Base-by-base conservation (phyloP, 2,888 invertebrate species). In the Lysandra bellargus region DNA sequence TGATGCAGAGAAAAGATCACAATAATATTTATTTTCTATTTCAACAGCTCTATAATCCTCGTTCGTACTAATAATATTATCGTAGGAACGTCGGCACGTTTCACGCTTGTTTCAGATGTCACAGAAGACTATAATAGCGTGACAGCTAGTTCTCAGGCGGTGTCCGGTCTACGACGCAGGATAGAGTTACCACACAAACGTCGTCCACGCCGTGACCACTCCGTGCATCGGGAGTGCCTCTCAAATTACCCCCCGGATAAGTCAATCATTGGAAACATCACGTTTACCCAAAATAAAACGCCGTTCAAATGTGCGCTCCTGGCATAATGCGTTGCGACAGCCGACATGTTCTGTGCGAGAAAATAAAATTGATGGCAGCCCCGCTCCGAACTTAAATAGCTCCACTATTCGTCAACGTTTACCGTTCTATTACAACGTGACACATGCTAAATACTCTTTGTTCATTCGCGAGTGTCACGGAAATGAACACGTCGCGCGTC, bases 241-340 rank as follows among this genome's bases (percentile, higher is more conserved):
- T 94, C 94, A 90, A 89, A 93, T 94, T 94, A 93, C 94, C 86
- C 90, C 94, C 94, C 92, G 94, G 94, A 94, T 94, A 94, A 94
- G 94, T 94, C 94, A 94, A 94, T 94, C 94, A 94, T 92, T 93
- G 87, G 90, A 91, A 90, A 91, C 93, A 90, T 92, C 92, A 84
- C 84, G 81, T 83, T 92, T 89, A 87, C 90, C 91, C 86, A 89
- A 94, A 94, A 94, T 94, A 94, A 94, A 94, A 93, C 92, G 86
- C 87, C 88, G 87, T 90, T 88, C 88, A 87, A 91, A 93, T 90
- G 92, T 91, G 92, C 90, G 90, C 90, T 87, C 90, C 85, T 87
- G 85, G 87, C 87, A 91, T 93, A 93, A 94, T 92, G 92, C 90
- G 91, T 88, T 92, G 92, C 92, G 94, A 93, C 94, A 93, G 91